These are phyloP conservation scores for Ptychoptera contaminata DNA, from an alignment of 2,888 invertebrate species.

Conservation along the genomic window DNA sequence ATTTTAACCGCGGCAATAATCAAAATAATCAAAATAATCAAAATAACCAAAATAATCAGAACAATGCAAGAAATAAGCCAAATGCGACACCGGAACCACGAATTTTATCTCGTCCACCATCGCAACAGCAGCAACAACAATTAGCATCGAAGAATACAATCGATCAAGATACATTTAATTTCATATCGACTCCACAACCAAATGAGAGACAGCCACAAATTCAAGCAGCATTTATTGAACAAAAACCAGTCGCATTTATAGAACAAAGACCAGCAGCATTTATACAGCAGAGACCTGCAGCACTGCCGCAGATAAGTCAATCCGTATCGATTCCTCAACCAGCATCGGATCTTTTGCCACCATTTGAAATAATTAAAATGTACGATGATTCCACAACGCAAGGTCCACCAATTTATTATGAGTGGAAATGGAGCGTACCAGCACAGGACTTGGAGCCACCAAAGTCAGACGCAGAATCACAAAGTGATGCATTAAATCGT, in stretches of 20 bases:
- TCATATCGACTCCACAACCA: conserved; percentile 3
- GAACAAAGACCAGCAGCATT: conserved; percentile 1
- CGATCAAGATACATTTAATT: not conserved
- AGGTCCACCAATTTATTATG: conserved; percentile 46
- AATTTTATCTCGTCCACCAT: not conserved
- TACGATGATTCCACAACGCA: conserved; percentile 35
- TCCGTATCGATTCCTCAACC: conserved; percentile 15
- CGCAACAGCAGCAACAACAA: not conserved
- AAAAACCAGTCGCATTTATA: conserved; percentile 8
- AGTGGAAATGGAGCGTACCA: conserved; percentile 50
- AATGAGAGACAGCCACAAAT: conserved; percentile 5
- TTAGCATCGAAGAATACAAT: not conserved
- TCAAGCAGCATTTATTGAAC: not conserved
- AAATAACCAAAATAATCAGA: conserved; percentile 15
- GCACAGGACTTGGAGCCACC: conserved; percentile 41
- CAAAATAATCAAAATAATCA: conserved; percentile 16
- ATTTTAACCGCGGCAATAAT: conserved; percentile 4
- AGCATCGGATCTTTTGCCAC: conserved; percentile 34
- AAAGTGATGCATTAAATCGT: not conserved
- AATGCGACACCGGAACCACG: conserved; percentile 2
- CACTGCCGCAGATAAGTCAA: not conserved
- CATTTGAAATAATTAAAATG: conserved; percentile 32
- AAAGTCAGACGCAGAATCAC: conserved; percentile 20
- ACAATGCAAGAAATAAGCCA: not conserved
- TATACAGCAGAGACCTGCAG: not conserved